These are phyloP conservation scores for Psococerastis gibbosa DNA, from an alignment of 2,888 invertebrate genomes.

Conservation along the genomic window DNA sequence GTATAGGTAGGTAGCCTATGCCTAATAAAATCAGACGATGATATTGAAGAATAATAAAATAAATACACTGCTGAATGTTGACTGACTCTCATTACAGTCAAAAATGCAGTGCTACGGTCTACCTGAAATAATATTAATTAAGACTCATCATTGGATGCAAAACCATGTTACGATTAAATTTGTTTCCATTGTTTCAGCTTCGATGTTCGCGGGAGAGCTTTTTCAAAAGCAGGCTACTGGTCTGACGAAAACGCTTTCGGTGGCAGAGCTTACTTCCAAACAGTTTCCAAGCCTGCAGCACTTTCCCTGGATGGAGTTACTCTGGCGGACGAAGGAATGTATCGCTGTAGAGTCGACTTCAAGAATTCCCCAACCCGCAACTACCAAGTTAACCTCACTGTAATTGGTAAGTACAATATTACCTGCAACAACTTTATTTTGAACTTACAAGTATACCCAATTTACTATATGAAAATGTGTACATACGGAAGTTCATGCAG, in stretches of 20 bases:
- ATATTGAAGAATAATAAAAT: too few relatives aligned
- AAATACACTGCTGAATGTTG: too few relatives aligned
- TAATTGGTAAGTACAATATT: conserved; percentile 32
- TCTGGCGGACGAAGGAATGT: conserved; percentile 22
- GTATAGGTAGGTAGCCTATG: too few relatives aligned
- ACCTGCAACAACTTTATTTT: too few relatives aligned
- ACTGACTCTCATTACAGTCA: too few relatives aligned
- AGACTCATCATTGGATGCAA: too few relatives aligned
- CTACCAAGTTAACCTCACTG: conserved; percentile 32
- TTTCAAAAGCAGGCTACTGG: conserved; percentile 30
- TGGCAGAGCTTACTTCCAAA: conserved; percentile 29
- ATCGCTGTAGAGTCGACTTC: conserved; percentile 34
- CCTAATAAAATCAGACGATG: too few relatives aligned
- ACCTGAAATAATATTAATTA: too few relatives aligned
- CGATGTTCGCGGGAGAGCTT: conserved; percentile 31
- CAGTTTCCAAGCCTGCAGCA: conserved; percentile 20
- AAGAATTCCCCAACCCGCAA: conserved; percentile 32
- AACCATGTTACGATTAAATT: neutral
- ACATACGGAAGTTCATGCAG: too few relatives aligned
- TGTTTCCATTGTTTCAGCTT: conserved; percentile 23
- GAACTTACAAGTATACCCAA: neutral
- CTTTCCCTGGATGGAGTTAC: conserved; percentile 14
- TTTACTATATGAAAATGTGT: neutral
- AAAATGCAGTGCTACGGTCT: too few relatives aligned
- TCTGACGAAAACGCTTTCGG: conserved; percentile 30